phyloP scores from a whole-genome alignment of 2,888 invertebrate species.

The Exocentrus adspersus region DNA sequence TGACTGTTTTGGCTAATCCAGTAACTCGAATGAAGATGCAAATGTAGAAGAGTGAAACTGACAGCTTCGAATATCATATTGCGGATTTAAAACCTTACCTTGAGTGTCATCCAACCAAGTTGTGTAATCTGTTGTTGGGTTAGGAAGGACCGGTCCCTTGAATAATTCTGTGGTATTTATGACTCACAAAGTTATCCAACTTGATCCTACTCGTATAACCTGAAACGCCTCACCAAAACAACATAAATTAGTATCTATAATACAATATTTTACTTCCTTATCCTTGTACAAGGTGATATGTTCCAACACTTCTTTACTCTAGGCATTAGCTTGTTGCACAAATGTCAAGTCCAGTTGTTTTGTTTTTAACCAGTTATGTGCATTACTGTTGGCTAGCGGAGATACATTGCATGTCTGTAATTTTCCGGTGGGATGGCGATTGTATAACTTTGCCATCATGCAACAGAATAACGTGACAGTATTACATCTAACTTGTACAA shows the following conservation, averaged over 20 bases:
- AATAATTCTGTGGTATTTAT: not conserved
- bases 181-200: not conserved
- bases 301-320: not conserved
- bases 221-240: not conserved
- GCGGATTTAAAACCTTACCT: no score
- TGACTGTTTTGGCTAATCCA: no score
- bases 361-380: not conserved
- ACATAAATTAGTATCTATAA: no score
- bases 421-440: constrained; percentile 4
- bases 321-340: not conserved
- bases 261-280: no score
- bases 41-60: no score
- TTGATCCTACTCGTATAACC: not conserved
- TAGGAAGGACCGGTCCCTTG: not conserved
- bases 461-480: not conserved
- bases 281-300: not conserved
- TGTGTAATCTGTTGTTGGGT: no score
- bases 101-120: no score
- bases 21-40: no score
- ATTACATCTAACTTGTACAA: not conserved
- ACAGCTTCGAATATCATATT: no score
- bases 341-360: not conserved
- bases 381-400: not conserved
- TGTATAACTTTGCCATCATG: constrained; percentile 4
- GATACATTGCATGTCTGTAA: constrained; percentile 2